Base-by-base conservation (phyloP, 1,140 invertebrate genomes). In the Nasonia vitripennis region DNA sequence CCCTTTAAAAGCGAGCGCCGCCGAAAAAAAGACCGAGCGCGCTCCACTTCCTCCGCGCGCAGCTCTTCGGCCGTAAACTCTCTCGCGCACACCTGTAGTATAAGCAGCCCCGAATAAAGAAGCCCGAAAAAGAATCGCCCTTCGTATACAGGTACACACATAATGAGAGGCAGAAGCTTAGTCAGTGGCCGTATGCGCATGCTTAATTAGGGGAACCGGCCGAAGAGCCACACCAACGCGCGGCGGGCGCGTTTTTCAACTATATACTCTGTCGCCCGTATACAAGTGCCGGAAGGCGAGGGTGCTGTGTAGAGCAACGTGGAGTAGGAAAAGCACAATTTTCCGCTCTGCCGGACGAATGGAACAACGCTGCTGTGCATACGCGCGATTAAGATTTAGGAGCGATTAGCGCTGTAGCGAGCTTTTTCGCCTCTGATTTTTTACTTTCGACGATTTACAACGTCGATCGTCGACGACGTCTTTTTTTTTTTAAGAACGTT, bases 301-400 rank as follows among this genome's bases (percentile, higher is more conserved):
- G 68, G 27, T 31, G 14, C 34, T 37, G 68, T n/a, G 2, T 34
- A 11, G 27, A 12, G 68, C 11, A 27, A 5, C 1, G 14, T 27
- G 31, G 7, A 71, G 23, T 31, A 89, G 89, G 89, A 90, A 91
- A 89, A 88, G 82, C 62, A 74, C 88, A 89, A 91, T 91, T 91
- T 75, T 75, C 73, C 73, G 73, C 14, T 45, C 20, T n/a, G 73
- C 17, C 20, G 55, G 55, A 62, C 20, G 55, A 62, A n/a, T n/a
- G 55, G 17, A n/a, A n/a, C 10, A 37, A 34, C 14, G 37, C 27
- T 45, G 7, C 7, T 71, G 70, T 71, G 31, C 31, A 75, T 45
- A 75, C 20, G 73, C 34, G 14, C 73, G 70, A 75, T 75, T n/a
- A 37, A 75, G 73, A 34, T 45, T 41, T 45, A 20, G 37, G 34